Evolutionary conservation across 2,888 invertebrate genomes (phyloP), one percentile per base, ranked within the genome.

Genomic region (Prenolepis imparis): DNA sequence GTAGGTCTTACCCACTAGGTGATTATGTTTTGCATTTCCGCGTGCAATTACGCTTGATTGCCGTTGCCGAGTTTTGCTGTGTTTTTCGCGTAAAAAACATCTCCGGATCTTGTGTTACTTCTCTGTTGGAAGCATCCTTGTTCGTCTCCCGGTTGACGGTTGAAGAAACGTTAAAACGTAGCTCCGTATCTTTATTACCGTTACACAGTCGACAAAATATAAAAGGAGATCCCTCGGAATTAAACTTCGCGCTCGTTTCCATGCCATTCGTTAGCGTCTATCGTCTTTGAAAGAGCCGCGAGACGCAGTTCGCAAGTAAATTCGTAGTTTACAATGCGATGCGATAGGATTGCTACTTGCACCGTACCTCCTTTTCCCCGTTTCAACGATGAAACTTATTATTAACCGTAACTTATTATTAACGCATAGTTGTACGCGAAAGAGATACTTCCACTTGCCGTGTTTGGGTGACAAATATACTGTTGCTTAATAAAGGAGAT

Each of bases 11-110:
- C 61, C 70, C 83, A 55, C 52, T 70, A 52, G 57, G 78, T 83
- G 86, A 89, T 89, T 88, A 89, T 84, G 84, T 84, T 77, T 66
- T 67, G 70, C 61, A 73, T 72, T 73, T 75, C 73, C 67, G 64
- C 55, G 57, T 12, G 80, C 74, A 67, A 75, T 77, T 82, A 77
- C 70, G 83, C 70, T 82, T 87, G 75, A 86, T 85, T 83, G 78
- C 82, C 44, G 18, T 41, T 59, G 41, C 64, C 55, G 52, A 59
- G 44, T 74, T 72, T 67, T 55, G 39, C 28, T 24, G 3, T 18
- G 57, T 28, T 80, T 57, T 59, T 59, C 6, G 18, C 18, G 21
- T 21, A 24, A 80, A 24, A 59, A 70, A 70, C 28, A 5, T 1
- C 32, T 18, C 32, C 21, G n/a, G 41, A 28, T 24, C 24, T n/a